Conservation (phyloP, 2,113 vertebrate genomes). For the Willisornis vidua region DNA sequence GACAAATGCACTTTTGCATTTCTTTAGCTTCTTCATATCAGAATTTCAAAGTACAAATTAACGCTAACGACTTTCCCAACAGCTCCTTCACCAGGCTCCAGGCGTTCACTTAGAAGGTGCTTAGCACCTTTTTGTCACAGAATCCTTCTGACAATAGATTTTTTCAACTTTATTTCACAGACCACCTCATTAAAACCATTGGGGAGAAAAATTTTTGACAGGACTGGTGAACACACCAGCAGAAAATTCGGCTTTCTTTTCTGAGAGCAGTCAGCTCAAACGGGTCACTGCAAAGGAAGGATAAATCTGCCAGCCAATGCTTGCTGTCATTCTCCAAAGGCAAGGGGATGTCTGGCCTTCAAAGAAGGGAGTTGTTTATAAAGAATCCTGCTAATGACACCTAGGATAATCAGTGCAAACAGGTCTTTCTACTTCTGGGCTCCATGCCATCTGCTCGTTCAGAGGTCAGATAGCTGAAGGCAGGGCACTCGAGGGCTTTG, state of each 20-base stretch:
- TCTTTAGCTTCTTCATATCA: background rate
- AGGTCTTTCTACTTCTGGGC: slow-evolving; percentile 66
- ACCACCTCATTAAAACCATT: background rate
- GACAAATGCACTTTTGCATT: background rate
- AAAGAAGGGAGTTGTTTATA: slow-evolving; percentile 20
- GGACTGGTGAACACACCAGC: background rate
- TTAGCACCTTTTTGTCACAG: background rate
- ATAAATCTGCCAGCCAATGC: background rate
- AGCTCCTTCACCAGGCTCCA: background rate
- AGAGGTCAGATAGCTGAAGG: background rate
- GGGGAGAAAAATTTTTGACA: background rate
- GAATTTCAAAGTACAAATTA: background rate
- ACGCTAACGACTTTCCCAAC: background rate
- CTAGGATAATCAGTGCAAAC: slow-evolving; percentile 45
- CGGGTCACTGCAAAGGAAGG: background rate
- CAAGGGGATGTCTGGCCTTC: background rate
- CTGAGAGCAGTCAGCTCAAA: background rate
- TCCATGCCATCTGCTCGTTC: slow-evolving; percentile 21
- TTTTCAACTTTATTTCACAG: background rate
- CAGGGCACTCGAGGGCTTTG: background rate
- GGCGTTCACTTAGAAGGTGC: background rate
- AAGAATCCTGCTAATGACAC: slow-evolving; percentile 45
- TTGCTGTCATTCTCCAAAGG: background rate
- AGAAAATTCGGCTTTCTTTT: background rate
- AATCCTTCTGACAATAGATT: background rate